Evolutionary conservation across 1,140 invertebrate genomes (phyloP), one percentile per base, ranked within the genome.

Genomic region (Diorhabda sublineata): DNA sequence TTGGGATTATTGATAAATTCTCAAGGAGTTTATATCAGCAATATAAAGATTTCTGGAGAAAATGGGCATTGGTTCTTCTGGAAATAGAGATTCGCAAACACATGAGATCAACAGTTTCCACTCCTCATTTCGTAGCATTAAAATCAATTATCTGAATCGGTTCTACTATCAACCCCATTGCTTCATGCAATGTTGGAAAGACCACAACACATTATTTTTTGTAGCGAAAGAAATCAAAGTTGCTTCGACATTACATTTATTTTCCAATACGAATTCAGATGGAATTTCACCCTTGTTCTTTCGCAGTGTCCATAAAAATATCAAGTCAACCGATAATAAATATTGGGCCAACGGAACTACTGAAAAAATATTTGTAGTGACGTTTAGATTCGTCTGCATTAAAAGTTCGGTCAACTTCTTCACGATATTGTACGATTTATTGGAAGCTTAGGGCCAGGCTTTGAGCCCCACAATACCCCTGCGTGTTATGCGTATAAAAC

Each of bases 241-340:
- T 6, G 11, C 8, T n/a, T 59, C 58, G 58, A 41, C 58, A n/a
- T 59, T 9, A 59, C 7, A 59, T 59, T 8, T n/a, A 59, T 11
- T 6, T 59, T 26, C 42, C 11, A 6, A 59, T 59, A 41, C 6
- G 11, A 6, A 59, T 59, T 59, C 58, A 26, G 58, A 6, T 59
- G 58, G 58, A 59, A 59, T 59, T 59, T 59, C 11, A 59, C 6
- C 8, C 6, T 9, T 59, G 42, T 59, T 59, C 58, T 59, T 59
- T 59, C 58, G 8, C 58, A 42, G 11, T 59, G 7, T 59, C 42
- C 58, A 4, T n/a, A 59, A 42, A 9, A 59, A 59, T 9, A 42
- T 59, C 3, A 59, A 26, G 7, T 7, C 58, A n/a, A n/a, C 42
- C 11, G 58, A n/a, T 26, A 5, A 59, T 11, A 6, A 42, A n/a